These are phyloP conservation scores for Drosophila kepulauana DNA, from an alignment of 1,140 invertebrate species.

Conservation along the genomic window DNA sequence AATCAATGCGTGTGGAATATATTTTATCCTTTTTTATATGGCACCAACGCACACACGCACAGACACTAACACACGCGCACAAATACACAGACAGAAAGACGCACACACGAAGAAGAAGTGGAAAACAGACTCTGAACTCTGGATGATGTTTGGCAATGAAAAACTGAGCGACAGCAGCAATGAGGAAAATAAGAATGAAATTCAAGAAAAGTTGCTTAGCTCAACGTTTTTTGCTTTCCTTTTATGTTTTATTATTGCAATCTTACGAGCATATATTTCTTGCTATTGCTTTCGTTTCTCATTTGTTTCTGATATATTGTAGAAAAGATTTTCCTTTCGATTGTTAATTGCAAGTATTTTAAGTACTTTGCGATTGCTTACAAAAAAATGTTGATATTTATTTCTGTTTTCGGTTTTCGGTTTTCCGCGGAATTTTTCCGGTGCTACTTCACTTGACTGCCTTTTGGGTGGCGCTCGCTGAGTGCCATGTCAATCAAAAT, in stretches of 20 bases:
- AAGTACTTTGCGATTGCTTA: background rate
- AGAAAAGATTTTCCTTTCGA: background rate
- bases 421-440: background rate
- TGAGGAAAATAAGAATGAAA: conserved; percentile 38
- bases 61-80: conserved; percentile 22
- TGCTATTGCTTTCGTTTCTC: conserved; percentile 21
- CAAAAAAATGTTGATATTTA: background rate
- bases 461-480: conserved; percentile 51
- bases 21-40: conserved; percentile 78
- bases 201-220: conserved; percentile 61
- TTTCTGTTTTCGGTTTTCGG: conserved; percentile 6
- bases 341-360: conserved; percentile 18
- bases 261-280: conserved; percentile 16
- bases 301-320: conserved; percentile 23
- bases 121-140: conserved; percentile 7
- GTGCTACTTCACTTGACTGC: conserved; percentile 27
- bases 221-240: conserved; percentile 57
- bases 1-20: conserved; percentile 76
- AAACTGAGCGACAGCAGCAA: conserved; percentile 20
- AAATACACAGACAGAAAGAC: conserved; percentile 8
- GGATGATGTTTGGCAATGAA: conserved; percentile 36
- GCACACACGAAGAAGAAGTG: conserved; percentile 18
- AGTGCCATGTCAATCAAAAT: conserved; percentile 81
- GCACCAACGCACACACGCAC: conserved; percentile 30
- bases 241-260: conserved; percentile 63